Percentiles rank a stretch among this genome's conserved stretches.
phyloP scores from a whole-genome alignment of 1,140 invertebrate species.

The Drosophila nigrodunni region DNA sequence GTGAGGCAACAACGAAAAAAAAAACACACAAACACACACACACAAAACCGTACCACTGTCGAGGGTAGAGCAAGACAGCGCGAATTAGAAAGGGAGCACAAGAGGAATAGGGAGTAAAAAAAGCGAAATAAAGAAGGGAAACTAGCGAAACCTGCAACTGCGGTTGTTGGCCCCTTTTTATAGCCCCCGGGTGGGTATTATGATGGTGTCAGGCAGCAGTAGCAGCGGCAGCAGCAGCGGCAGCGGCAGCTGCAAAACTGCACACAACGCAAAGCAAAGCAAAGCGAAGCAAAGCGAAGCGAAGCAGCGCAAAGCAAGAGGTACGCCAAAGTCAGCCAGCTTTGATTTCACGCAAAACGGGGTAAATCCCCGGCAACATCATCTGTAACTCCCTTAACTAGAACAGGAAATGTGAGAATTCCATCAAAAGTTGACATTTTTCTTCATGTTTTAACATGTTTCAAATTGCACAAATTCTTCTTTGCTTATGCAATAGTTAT shows the following conservation, averaged over 20 bases:
- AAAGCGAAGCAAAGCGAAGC: background rate
- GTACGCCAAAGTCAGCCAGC: slow-evolving; percentile 17
- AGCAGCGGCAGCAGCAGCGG: background rate
- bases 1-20: slow-evolving; percentile 38
- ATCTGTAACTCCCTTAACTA: slow-evolving; percentile 3
- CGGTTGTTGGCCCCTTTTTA: slow-evolving; percentile 57
- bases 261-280: slow-evolving; percentile 15
- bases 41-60: background rate
- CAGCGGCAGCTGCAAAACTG: slow-evolving; percentile 31
- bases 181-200: slow-evolving; percentile 40
- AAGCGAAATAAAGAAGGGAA: slow-evolving; percentile 33
- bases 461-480: too few species aligned
- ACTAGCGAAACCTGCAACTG: slow-evolving; percentile 31
- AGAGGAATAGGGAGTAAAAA: background rate
- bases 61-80: background rate
- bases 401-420: background rate
- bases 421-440: background rate
- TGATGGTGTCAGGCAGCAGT: slow-evolving; percentile 41
- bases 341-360: slow-evolving; percentile 35
- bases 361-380: slow-evolving; percentile 16
- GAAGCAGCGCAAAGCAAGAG: background rate
- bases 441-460: background rate
- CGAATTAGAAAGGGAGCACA: background rate
- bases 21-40: background rate
- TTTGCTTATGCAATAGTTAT: background rate